Base-by-base conservation (phyloP, 2,113 vertebrate species). In the Lota lota region DNA sequence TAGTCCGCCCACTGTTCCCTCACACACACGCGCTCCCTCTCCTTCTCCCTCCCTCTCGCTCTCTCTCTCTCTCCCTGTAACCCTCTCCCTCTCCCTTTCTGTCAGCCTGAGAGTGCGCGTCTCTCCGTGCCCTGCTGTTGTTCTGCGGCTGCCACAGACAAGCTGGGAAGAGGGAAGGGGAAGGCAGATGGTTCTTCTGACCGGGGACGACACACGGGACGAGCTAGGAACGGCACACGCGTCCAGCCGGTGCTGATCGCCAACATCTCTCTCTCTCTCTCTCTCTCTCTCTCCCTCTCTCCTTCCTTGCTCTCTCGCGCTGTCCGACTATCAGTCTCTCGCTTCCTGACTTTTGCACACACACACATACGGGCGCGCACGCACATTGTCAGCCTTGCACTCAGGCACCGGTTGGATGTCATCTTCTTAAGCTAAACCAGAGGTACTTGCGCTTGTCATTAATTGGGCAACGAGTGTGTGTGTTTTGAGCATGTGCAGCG, bases 401-500 rank as follows among this genome's bases (percentile, higher is more conserved):
- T 79, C 81, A 74, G 83, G 58, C 64, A 47, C 85, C 69, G 77
- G 77, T 81, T 87, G 88, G 87, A 89, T 90, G 86, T 82, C 74
- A 84, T 72, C 75, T 83, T 79, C 69, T 86, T 90, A 90, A 83
- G 80, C 87, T 88, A 85, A 85, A 88, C 82, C 75, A 87, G 85
- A 93, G 88, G 89, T 89, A 88, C 87, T 86, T 78, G 72, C 79
- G 79, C 83, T 91, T 88, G 76, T 82, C 76, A 82, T 83, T 90
- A 80, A 73, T 78, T 85, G 70, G 77, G 72, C 69, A 64, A 63
- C 50, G 54, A 69, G 77, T 50, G 58, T 63, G 54, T 33, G 28
- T 33, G 28, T 5, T 28, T 28, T 28, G 28, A 28, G 28, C 4
- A 4, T 33, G 28, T 33, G 28, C 4, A 33, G 28, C 28, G 28